Percentiles rank a stretch among this genome's conserved stretches.
Evolutionary conservation across 2,113 vertebrate species (phyloP).

Genomic region (Semnornis frantzii): DNA sequence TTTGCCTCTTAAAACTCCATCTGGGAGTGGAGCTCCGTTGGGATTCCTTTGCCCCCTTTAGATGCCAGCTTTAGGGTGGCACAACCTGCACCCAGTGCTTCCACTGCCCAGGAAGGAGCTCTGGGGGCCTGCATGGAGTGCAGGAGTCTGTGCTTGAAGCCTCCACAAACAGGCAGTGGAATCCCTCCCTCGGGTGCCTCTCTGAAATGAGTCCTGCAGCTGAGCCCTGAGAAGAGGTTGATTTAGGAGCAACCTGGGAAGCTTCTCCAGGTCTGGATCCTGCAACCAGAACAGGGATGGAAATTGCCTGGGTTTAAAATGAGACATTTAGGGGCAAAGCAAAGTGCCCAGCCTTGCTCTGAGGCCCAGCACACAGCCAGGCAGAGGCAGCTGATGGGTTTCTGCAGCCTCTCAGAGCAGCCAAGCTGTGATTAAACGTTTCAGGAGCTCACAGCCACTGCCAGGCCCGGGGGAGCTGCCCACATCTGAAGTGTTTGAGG

Average conservation of each 20-base stretch:
- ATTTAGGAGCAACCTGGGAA: not conserved
- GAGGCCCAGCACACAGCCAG: not conserved
- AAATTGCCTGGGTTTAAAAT: not conserved
- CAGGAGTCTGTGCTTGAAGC: not conserved
- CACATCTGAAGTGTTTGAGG: too few relatives aligned
- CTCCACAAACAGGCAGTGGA: not conserved
- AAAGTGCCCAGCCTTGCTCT: not conserved
- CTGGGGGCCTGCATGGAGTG: not conserved
- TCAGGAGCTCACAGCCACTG: too few relatives aligned
- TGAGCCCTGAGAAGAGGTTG: not conserved
- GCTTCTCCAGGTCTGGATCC: not conserved
- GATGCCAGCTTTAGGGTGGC: not conserved
- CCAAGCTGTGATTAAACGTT: too few relatives aligned
- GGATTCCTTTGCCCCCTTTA: not conserved
- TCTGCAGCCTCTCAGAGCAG: too few relatives aligned
- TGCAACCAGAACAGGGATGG: not conserved
- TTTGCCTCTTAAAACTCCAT: slow-evolving; percentile 22
- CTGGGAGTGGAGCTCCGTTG: not conserved
- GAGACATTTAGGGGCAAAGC: not conserved
- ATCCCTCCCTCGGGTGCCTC: not conserved
- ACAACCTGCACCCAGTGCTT: not conserved
- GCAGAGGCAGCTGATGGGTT: too few relatives aligned
- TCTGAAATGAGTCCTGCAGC: not conserved
- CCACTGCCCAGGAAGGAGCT: not conserved
- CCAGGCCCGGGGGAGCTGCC: too few relatives aligned